Evolutionary conservation across 30 jellyfish, hydroid and myxozoan species (phyloP), one percentile per base, ranked within the genome.

Genomic region (Hydra vulgaris): DNA sequence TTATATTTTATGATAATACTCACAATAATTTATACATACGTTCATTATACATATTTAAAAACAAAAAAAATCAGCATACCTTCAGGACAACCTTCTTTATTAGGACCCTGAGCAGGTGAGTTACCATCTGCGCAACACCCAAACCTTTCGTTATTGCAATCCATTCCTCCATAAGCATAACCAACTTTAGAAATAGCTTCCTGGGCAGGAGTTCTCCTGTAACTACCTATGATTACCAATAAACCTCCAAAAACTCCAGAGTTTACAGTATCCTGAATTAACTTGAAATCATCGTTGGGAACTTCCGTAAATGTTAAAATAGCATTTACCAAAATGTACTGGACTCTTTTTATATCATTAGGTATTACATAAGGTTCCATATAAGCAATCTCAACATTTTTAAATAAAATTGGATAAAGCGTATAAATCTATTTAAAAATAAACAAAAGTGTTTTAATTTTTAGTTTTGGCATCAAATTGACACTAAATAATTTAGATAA

Each of bases 51-150:
- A n/a, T n/a, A n/a, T n/a, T n/a, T n/a, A n/a, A n/a, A n/a, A n/a
- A 40, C 61, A 40, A 12, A 40, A 40, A 5, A 40, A 3, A 12
- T 3, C 12, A 12, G 61, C 12, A 54, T 81, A 92, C 98, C 87
- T 92, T 92, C 98, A 0, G 98, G 95, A 70, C 98, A 92, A 5
- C 96, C 95, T 71, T 84, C 82, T 23, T 84, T 83, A 79, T 83
- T 89, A 18, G 87, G 85, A 17, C 95, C 96, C 18, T 81, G 90
- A 0, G 95, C 97, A 7, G 97, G 95, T 26, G 87, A 68, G 25
- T 92, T 92, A 26, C 96, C 98, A 81, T 92, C 98, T 27, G 86
- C 95, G 73, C 98, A 92, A 67, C 98, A 92, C 7, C 95, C 97
- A 70, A 70, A 89, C 19, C 87, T 81, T 17, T 90, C 81, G 74